Conservation (phyloP, 2,888 invertebrate species). For the Trichogramma evanescens region DNA sequence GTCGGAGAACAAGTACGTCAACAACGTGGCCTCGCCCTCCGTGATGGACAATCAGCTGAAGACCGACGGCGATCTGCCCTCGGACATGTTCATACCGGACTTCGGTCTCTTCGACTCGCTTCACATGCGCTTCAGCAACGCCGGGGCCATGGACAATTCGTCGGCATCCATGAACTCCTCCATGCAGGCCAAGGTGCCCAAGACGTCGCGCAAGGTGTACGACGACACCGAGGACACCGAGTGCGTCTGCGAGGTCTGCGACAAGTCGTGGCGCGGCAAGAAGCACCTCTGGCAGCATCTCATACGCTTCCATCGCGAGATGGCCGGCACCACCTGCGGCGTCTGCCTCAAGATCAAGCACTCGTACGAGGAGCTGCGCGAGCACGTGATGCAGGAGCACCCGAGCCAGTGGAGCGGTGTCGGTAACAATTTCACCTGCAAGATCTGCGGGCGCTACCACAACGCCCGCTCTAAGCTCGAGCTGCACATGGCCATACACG, state of each 20-base stretch:
- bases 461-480: constrained; percentile 54
- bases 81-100: constrained; percentile 34
- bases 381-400: constrained; percentile 50
- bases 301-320: constrained; percentile 52
- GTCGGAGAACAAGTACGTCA: constrained; percentile 26
- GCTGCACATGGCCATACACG: constrained; percentile 55
- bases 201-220: constrained; percentile 49
- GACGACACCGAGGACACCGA: constrained; percentile 49
- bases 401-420: constrained; percentile 49
- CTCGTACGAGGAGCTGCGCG: constrained; percentile 49
- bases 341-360: constrained; percentile 54
- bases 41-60: background rate
- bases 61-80: background rate
- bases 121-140: constrained; percentile 37
- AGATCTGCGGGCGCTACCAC: constrained; percentile 52
- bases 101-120: constrained; percentile 45
- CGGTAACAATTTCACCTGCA: constrained; percentile 55
- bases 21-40: constrained; percentile 18
- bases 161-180: constrained; percentile 35
- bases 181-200: constrained; percentile 32
- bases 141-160: constrained; percentile 21
- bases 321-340: constrained; percentile 56
- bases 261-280: constrained; percentile 56
- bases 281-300: constrained; percentile 58
- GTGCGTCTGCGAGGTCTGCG: constrained; percentile 52